A percentile compares a stretch with the other conserved stretches of the same genome.
Evolutionary conservation across 2,888 invertebrate species (phyloP).

Genomic region (Leptopilina drosophilae): DNA sequence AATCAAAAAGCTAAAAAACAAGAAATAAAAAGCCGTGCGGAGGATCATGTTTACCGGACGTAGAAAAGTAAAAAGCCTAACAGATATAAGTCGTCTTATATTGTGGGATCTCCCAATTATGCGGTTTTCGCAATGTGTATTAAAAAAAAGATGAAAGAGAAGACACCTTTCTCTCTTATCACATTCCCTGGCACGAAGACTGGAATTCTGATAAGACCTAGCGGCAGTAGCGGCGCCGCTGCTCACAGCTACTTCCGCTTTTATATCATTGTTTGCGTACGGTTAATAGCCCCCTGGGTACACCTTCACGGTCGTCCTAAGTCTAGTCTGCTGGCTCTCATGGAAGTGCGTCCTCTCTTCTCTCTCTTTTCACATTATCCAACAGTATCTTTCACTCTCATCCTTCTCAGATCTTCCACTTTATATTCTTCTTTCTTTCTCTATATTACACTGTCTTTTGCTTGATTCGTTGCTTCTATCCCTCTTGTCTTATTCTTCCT

Average conservation of each 20-base stretch:
- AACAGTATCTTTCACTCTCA: slow-evolving; percentile 18
- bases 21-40: not conserved
- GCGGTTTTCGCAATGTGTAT: slow-evolving; percentile 52
- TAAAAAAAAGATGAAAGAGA: slow-evolving; percentile 33
- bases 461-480: slow-evolving; percentile 10
- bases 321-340: slow-evolving; percentile 63
- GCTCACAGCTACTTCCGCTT: slow-evolving; percentile 72
- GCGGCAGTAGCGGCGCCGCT: slow-evolving; percentile 51
- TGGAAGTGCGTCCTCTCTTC: slow-evolving; percentile 58
- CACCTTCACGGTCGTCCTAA: slow-evolving; percentile 65
- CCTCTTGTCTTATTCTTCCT: slow-evolving; percentile 19
- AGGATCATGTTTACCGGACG: slow-evolving; percentile 22
- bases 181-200: slow-evolving; percentile 59
- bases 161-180: slow-evolving; percentile 53
- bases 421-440: slow-evolving; percentile 53
- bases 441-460: slow-evolving; percentile 44
- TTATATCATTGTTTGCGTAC: slow-evolving; percentile 76
- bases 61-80: slow-evolving; percentile 8
- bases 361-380: slow-evolving; percentile 40
- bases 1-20: slow-evolving; percentile 8
- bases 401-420: slow-evolving; percentile 41
- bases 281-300: slow-evolving; percentile 75
- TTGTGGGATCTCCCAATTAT: slow-evolving; percentile 63
- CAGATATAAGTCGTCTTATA: slow-evolving; percentile 43
- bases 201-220: slow-evolving; percentile 71